These are phyloP conservation scores for Tribolium madens DNA, from an alignment of 1,140 invertebrate genomes.

Conservation along the genomic window DNA sequence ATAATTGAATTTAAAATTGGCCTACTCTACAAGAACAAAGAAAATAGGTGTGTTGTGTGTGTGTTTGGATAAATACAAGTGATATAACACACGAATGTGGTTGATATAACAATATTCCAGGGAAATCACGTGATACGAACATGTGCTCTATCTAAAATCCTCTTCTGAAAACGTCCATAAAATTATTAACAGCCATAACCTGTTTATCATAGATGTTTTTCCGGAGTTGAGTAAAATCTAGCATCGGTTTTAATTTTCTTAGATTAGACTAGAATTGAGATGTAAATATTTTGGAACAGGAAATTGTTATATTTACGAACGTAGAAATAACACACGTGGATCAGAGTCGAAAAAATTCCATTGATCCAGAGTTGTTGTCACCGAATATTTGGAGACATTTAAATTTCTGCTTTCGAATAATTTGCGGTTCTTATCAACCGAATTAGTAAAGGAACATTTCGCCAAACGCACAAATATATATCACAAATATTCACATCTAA, in stretches of 20 bases:
- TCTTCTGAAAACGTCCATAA: constrained; percentile 9
- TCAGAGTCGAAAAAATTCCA: background rate
- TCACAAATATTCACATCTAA: background rate
- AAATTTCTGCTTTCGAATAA: background rate
- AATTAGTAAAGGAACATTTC: background rate
- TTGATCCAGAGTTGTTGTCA: background rate
- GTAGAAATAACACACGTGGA: background rate
- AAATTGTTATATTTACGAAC: background rate
- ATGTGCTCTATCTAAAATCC: background rate
- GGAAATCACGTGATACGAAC: constrained; percentile 18
- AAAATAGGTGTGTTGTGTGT: background rate
- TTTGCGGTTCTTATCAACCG: background rate
- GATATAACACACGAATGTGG: constrained; percentile 13
- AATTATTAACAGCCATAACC: background rate
- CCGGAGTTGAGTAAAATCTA: background rate
- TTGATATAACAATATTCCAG: background rate
- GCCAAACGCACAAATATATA: constrained; percentile 5
- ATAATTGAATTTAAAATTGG: constrained; percentile 16
- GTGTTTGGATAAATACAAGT: constrained; percentile 14
- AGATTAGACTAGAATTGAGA: background rate
- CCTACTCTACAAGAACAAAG: background rate
- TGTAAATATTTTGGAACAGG: background rate
- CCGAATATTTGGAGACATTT: background rate
- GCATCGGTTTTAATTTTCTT: background rate
- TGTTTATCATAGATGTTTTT: background rate